Evolutionary conservation across 2,888 invertebrate species (phyloP), one percentile per base, ranked within the genome.

Genomic region (Zelleria hepariella): DNA sequence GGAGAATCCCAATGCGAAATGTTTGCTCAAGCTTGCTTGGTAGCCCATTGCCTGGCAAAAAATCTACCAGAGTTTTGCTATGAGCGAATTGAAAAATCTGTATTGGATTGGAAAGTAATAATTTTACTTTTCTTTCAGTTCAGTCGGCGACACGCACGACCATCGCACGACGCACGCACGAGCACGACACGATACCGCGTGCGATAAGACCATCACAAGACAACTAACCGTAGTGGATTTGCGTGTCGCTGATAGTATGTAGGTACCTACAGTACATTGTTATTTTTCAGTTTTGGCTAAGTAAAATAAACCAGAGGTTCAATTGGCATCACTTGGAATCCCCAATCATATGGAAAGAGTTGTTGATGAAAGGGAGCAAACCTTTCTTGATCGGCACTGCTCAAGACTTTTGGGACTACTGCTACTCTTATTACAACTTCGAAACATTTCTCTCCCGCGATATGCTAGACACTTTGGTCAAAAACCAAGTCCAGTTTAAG

Each of bases 281-380:
- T 24, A 8, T 24, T 47, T 73, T 76, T 59, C 65, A 90, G 91
- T 61, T 66, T 18, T 92, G 91, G 90, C 66, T 92, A 48, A 66
- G 69, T 54, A 78, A 89, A 70, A 74, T 82, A 27, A 92, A 92
- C 68, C 66, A 75, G 57, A 79, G 80, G 65, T 74, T 91, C 65
- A 81, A 84, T 59, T 93, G 92, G 93, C 83, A 87, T 67, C 90
- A 92, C 61, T 67, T 64, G 1, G 75, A 72, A 53, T 91, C 91
- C 10, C 92, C 92, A 5, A 67, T 93, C 57, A 78, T 92, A 65
- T 93, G 92, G 92, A 91, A 91, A 72, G 91, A 92, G 75, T 71
- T 91, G 59, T 74, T 88, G 58, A 77, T 85, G 70, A 82, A 83
- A 66, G 91, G 91, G 21, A 90, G 90, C 52, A 90, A 88, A 66